phyloP scores from a whole-genome alignment of 2,797 vertebrate species.

The Periparus ater region DNA sequence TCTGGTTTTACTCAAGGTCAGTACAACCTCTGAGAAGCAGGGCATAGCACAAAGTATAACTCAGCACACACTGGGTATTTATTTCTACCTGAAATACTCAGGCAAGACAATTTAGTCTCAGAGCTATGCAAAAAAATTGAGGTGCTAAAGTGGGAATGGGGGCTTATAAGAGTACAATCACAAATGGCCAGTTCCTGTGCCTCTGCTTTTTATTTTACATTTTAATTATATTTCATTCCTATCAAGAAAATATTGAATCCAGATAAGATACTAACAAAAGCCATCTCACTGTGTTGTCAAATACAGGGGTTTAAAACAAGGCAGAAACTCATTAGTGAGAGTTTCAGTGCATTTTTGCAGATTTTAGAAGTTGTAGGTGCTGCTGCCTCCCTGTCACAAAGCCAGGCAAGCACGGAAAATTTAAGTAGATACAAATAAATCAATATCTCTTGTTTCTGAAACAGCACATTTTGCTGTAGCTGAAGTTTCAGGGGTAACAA shows the following conservation, averaged over 20 bases:
- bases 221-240: neutral
- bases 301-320: neutral
- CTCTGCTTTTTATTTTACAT: neutral
- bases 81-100: neutral
- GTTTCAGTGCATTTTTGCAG: conserved; percentile 15
- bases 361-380: conserved; percentile 40
- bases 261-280: neutral
- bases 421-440: conserved; percentile 66
- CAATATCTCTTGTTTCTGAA: conserved; percentile 40
- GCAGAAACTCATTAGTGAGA: conserved; percentile 32
- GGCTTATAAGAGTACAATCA: neutral
- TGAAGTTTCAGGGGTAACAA: conserved; percentile 50
- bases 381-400: conserved; percentile 52
- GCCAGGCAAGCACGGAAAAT: conserved; percentile 51
- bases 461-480: conserved; percentile 29
- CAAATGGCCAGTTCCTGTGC: neutral
- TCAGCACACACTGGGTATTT: neutral
- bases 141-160: neutral
- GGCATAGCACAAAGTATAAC: neutral
- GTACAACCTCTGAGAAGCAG: neutral
- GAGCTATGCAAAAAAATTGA: neutral
- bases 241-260: neutral
- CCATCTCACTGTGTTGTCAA: neutral
- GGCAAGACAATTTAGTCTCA: neutral
- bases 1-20: neutral